Base-by-base conservation (phyloP, 2,113 vertebrate species). In the Atractosteus spatula region DNA sequence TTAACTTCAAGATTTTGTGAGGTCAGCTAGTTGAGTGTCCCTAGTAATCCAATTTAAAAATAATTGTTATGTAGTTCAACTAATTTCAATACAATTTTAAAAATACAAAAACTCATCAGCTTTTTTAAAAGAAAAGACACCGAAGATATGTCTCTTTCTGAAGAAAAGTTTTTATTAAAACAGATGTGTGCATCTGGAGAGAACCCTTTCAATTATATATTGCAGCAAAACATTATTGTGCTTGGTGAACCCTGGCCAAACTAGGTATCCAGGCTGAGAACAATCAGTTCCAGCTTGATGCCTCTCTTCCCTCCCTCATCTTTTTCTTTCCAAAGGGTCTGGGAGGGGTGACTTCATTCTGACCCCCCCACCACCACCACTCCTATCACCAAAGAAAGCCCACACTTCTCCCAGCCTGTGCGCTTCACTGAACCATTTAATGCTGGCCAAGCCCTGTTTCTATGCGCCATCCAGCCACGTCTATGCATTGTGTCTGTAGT, bases 111-210 rank as follows among this genome's bases (percentile, higher is more conserved):
- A 29, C 29, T 29, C 29, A 29, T 29, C 17, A 29, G 29, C 29
- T 29, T 29, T 29, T 29, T 29, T 29, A 2, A 29, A 29, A 29
- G 29, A 29, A 29, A 29, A 29, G 29, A 29, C 29, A 29, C 29
- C 29, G 2, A 29, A 29, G 29, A 29, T 29, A 29, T 29, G 29
- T 29, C 29, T 29, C 29, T 29, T 29, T 29, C 29, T 29, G 29
- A 29, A 29, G 29, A 29, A 29, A 29, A 29, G 29, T 29, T 29
- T 29, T 29, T 29, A 29, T 29, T 29, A 45, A 62, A 62, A 43
- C 47, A 8, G n/a, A 71, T 41, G 62, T 8, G 17, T 43, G 41
- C 63, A 43, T 44, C 63, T 66, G 63, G 63, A 66, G 63, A 12
- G 14, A 2, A 41, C n/a, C 17, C 47, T 10, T 51, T 51, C 47